Evolutionary conservation across 2,113 vertebrate species (phyloP), one percentile per base, ranked within the genome.

Genomic region (Rafetus swinhoei): DNA sequence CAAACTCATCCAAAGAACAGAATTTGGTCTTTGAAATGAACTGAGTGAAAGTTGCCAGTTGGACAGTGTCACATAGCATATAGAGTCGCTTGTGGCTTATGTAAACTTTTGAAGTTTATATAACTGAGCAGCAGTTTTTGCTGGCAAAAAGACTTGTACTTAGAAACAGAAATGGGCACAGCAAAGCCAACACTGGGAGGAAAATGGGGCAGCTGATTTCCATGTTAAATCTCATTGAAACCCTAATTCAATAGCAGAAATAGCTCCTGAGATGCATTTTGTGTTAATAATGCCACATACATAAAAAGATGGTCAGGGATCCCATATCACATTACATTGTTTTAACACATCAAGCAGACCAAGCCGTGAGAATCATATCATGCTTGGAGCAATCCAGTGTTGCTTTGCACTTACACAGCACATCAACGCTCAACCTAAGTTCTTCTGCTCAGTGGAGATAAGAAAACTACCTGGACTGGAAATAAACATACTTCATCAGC

Each of bases 61-160:
- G 27, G 32, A 24, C 4, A 19, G 50, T 29, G 53, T 39, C 1
- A 0, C 35, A 54, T 79, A 45, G 25, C 9, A 77, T 0, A 0
- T 29, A 0, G 1, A 15, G 65, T 72, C 35, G 15, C 32, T 72
- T 35, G n/a, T 19, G 18, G 65, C 65, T 69, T 25, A 90, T 29
- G 29, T 3, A 24, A 9, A 16, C 90, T 54, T 76, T 72, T 84
- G 32, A 77, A 82, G 0, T 2, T 27, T 55, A 32, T 50, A 32
- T 72, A 69, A 14, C 29, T 1, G 2, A 76, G 50, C 54, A 84
- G 54, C 54, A 69, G 16, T 18, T 93, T 86, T 84, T 69, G 12
- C 52, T 2, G 2, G 45, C 57, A 8, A 77, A 62, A 69, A 25
- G 2, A 50, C 10, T 65, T 69, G 50, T 4, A 69, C 39, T 74